Base-by-base conservation (phyloP, 2,888 invertebrate species). In the Chymomyza procnemis region DNA sequence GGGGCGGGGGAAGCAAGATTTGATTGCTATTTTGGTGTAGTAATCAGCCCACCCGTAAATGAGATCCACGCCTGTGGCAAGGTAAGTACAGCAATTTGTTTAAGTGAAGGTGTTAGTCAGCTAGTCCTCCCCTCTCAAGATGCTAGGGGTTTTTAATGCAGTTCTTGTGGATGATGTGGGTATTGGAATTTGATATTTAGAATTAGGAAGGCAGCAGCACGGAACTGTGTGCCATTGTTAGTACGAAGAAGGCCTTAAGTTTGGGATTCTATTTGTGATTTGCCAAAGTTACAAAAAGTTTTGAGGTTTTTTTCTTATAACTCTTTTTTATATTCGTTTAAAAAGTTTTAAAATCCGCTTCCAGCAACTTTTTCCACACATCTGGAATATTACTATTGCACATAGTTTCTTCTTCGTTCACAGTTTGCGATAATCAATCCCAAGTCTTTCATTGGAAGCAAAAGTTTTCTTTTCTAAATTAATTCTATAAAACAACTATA, bases 31-130 rank as follows among this genome's bases (percentile, higher is more conserved):
- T 41, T 9, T 1, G 22, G 4, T 21, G 22, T 55, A 55, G 26
- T 21, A 21, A 55, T 55, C 34, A 41, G 34, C 34, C 34, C 34
- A 41, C 34, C 34, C 34, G 34, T 41, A 12, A 41, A 41, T 12
- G 34, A 12, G 3, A 59, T 18, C 21, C 46, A 46, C 46, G 21
- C 41, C 41, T 41, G 41, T 46, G 59, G 46, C 22, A 59, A 59
- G 46, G 46, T 14, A 19, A 54, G 54, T 21, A 21, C 18, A 21
- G 54, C 54, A 54, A 54, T 54, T 54, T 18, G 4, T 19, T 54
- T 19, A 54, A 54, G 54, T 54, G 54, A 21, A 19, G 9, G 55
- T 59, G 34, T 34, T 12, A 16, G 46, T 58, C 34, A 58, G 58
- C 26, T 34, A 54, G 18, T 54, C 54, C 14, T 54, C 54, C 54